Conservation (phyloP, 1,140 invertebrate species). For the Dufourea novaeangliae region DNA sequence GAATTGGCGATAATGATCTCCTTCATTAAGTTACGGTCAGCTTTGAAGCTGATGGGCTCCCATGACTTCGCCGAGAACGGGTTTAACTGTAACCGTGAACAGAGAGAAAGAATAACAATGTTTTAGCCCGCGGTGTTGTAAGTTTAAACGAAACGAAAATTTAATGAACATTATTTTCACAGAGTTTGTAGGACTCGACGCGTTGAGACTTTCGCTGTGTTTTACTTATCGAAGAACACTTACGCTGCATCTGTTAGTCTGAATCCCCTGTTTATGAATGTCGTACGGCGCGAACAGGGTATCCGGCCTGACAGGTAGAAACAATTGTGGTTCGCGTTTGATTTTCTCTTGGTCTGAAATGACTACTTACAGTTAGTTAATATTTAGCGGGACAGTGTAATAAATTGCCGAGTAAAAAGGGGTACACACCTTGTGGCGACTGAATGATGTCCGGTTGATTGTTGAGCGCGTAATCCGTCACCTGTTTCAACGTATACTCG, state of each 20-base stretch:
- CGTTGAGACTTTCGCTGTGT: not conserved
- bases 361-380: constrained; percentile 23
- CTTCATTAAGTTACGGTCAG: constrained; percentile 80
- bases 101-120: not conserved
- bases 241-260: constrained; percentile 79
- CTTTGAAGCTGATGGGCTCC: constrained; percentile 80
- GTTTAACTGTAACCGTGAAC: constrained; percentile 73
- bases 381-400: not conserved
- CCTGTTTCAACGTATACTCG: constrained; percentile 68
- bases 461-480: constrained; percentile 79
- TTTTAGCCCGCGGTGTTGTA: too few species aligned
- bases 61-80: constrained; percentile 80
- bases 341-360: constrained; percentile 77
- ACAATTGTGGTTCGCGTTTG: constrained; percentile 79
- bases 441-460: constrained; percentile 83
- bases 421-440: constrained; percentile 80
- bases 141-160: too few species aligned
- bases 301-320: constrained; percentile 80
- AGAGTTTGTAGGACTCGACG: too few species aligned
- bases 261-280: constrained; percentile 79
- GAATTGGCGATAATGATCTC: constrained; percentile 87
- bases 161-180: too few species aligned
- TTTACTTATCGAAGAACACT: constrained; percentile 57
- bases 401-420: not conserved
- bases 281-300: constrained; percentile 80